phyloP scores from a whole-genome alignment of 2,888 invertebrate genomes.

The Pterostichus madidus region DNA sequence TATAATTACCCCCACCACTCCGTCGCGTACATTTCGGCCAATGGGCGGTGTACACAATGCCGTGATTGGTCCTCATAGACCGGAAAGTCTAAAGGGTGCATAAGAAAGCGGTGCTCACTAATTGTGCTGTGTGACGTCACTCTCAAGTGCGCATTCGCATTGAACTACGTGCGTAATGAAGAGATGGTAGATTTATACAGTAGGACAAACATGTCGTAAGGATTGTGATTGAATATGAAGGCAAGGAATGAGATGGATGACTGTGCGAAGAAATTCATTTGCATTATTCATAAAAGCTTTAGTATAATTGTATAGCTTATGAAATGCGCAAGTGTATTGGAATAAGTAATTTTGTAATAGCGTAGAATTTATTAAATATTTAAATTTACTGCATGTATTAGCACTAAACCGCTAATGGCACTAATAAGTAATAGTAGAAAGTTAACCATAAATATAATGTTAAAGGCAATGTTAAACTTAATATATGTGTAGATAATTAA shows the following conservation, averaged over 20 bases:
- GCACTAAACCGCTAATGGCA: neutral
- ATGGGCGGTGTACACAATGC: neutral
- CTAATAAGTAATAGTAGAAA: neutral
- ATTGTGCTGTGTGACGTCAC: conserved; percentile 50
- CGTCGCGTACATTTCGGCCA: conserved; percentile 33
- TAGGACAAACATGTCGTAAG: neutral
- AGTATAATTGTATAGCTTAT: conserved; percentile 42
- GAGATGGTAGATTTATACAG: conserved; percentile 20
- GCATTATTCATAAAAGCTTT: conserved; percentile 53
- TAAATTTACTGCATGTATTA: conserved; percentile 22
- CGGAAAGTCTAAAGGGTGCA: conserved; percentile 57
- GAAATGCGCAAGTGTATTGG: conserved; percentile 34
- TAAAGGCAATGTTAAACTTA: neutral
- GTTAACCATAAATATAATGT: neutral
- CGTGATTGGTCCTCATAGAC: conserved; percentile 52
- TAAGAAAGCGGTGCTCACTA: conserved; percentile 40
- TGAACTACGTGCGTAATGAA: conserved; percentile 37
- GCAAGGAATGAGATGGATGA: conserved; percentile 16
- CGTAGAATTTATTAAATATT: conserved; percentile 35
- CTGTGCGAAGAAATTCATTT: conserved; percentile 36
- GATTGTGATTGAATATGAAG: neutral
- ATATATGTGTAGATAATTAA: no score
- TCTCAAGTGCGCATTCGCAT: conserved; percentile 14
- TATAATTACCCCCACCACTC: conserved; percentile 57
- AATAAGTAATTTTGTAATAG: conserved; percentile 35